Evolutionary conservation across 2,888 invertebrate species (phyloP), one percentile per base, ranked within the genome.

Genomic region (Apotomis betuletana): DNA sequence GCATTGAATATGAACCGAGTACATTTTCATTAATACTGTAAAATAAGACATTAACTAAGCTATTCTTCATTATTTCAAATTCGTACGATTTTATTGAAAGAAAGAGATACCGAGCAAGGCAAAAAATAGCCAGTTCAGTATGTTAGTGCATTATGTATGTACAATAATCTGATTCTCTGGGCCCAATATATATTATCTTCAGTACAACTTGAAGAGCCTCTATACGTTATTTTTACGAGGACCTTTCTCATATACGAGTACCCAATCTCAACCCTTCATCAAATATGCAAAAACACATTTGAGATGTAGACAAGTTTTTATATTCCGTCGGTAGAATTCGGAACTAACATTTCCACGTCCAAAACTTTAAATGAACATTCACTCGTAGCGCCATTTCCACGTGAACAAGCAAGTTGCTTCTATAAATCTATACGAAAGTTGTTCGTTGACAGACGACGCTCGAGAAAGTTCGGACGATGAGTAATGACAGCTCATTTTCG

Each of bases 231-330:
- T 65, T 70, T 70, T 70, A 70, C 55, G 65, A 70, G 60, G 41
- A 41, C 65, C 60, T 70, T 65, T 60, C 49, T 65, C 65, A 59
- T 54, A 54, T 65, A 46, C 27, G 55, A 55, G 64, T 64, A 64
- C 70, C 70, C 59, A 70, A 70, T 70, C 65, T 70, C 46, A 65
- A 38, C 59, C 65, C 54, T 65, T 55, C 65, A 65, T 70, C 54
- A 65, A 70, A 65, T 46, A 65, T 70, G 64, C 70, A 70, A 65
- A 70, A 70, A 60, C 54, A 70, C 54, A 68, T 68, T 68, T 46
- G 59, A 54, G 54, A 70, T 64, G n/a, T 46, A 58, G 13, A 46
- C 60, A 49, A 65, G 59, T 38, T 57, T 49, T 12, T 46, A 13
- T 64, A 15, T 52, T n/a, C 44, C 12, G 15, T 3, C 5, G 51